These are phyloP conservation scores for Suricata suricatta DNA, from an alignment of 2,113 vertebrate genomes.

Conservation along the genomic window DNA sequence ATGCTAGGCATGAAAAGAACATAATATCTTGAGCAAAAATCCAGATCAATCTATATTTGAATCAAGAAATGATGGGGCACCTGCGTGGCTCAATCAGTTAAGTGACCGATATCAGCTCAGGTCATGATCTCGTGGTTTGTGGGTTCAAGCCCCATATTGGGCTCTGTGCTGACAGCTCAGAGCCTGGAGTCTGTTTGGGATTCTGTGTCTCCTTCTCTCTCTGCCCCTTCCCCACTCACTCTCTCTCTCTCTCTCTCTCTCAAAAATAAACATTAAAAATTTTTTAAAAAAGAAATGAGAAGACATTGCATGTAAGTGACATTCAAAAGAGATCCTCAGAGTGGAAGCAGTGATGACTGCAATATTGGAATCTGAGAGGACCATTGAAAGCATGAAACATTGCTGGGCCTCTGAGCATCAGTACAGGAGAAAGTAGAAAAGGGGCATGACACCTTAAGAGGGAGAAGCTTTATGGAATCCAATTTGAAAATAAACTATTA, in stretches of 20 bases:
- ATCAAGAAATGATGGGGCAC: too few relatives aligned
- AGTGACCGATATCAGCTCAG: too few relatives aligned
- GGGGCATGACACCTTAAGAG: not conserved
- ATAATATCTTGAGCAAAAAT: not conserved
- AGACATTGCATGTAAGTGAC: not conserved
- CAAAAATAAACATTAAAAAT: too few relatives aligned
- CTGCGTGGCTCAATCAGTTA: too few relatives aligned
- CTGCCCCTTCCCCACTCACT: too few relatives aligned
- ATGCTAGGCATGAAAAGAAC: not conserved
- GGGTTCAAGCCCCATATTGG: too few relatives aligned
- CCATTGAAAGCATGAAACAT: accelerated
- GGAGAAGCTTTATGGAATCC: not conserved
- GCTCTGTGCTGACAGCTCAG: too few relatives aligned
- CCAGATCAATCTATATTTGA: not conserved
- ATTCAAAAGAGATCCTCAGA: not conserved
- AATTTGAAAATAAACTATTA: too few relatives aligned
- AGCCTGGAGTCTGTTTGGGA: too few relatives aligned
- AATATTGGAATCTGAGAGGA: not conserved
- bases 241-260: too few relatives aligned
- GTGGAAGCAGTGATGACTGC: not conserved
- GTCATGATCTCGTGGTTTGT: too few relatives aligned
- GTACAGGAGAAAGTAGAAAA: not conserved
- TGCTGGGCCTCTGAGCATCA: not conserved
- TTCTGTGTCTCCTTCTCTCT: too few relatives aligned
- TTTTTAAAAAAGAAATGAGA: not conserved